Base-by-base conservation (phyloP, 2,113 vertebrate species). In the Eubucco bourcierii region DNA sequence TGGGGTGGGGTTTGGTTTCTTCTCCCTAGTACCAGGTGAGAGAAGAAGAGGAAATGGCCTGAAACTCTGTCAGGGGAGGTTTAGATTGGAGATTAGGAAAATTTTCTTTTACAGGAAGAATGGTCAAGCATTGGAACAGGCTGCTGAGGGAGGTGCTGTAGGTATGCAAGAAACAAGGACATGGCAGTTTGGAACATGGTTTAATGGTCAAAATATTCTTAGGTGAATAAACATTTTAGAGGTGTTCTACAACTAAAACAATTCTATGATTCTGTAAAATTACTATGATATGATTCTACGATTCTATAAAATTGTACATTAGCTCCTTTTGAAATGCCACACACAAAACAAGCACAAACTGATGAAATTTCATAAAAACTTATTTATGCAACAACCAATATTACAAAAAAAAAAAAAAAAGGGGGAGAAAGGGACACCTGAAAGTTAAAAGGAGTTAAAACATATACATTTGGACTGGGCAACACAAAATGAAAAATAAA, bases 221-320 rank as follows among this genome's bases (percentile, higher is more conserved):
- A 44, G 44, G 44, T 15, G 14, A 44, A 16, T 44, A 15, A 44
- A 14, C 44, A 16, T 44, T 15, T 44, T 44, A 44, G 44, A 44
- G 15, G 44, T 44, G 15, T 44, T 44, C 16, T 44, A 12, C 44
- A 44, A 44, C 44, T 44, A 44, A 44, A 15, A 44, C 44, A 44
- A 16, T 44, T 44, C 44, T 44, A 44, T 44, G 44, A 44, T 44
- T 44, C 44, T 44, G 16, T 44, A 44, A 74, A 92, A 92, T n/a
- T n/a, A n/a, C n/a, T n/a, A 31, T 93, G 75, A 87, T 34, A 90
- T 82, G n/a, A n/a, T 95, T 96, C 59, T 71, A 17, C 60, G 53
- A 20, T 87, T 88, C 76, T 3, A 9, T 4, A n/a, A n/a, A n/a
- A n/a, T n/a, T n/a, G 58, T 88, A 91, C 44, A 86, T 93, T 81